phyloP scores from a whole-genome alignment of 2,888 invertebrate genomes.

The Lepidocyrtinus sp. region DNA sequence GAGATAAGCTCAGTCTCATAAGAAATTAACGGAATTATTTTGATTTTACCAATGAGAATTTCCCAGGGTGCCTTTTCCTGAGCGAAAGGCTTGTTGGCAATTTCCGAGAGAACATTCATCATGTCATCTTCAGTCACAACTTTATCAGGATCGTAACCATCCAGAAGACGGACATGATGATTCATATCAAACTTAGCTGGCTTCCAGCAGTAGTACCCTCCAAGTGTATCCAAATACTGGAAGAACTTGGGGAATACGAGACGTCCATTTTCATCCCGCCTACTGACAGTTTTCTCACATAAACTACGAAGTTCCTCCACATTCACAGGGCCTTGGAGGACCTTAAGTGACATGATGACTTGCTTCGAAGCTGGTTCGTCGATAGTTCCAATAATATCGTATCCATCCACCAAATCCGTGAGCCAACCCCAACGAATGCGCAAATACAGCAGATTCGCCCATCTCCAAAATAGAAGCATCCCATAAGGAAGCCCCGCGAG shows the following conservation, averaged over 20 bases:
- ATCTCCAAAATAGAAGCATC: conserved; percentile 53
- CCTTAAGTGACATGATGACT: conserved; percentile 64
- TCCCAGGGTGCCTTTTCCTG: conserved; percentile 62
- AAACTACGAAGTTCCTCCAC: conserved; percentile 55
- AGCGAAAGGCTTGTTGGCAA: conserved; percentile 58
- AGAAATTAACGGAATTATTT: no score
- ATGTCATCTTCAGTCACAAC: conserved; percentile 59
- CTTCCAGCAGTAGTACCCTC: conserved; percentile 65
- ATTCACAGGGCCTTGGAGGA: conserved; percentile 58
- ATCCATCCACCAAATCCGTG: conserved; percentile 55
- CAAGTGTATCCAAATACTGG: conserved; percentile 58
- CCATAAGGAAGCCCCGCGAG: conserved; percentile 60
- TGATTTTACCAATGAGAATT: conserved; percentile 64
- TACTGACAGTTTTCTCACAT: conserved; percentile 58
- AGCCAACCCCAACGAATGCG: conserved; percentile 55
- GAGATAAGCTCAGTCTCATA: no score
- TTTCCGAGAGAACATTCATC: conserved; percentile 54
- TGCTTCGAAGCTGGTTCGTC: conserved; percentile 61
- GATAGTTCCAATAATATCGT: conserved; percentile 63
- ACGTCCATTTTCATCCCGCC: conserved; percentile 33
- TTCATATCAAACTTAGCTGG: conserved; percentile 65
- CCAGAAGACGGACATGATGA: conserved; percentile 62
- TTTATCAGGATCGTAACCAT: conserved; percentile 55
- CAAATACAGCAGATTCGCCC: conserved; percentile 55
- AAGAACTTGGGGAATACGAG: conserved; percentile 63